Percentiles rank a stretch among this genome's conserved stretches.
phyloP scores from a whole-genome alignment of 2,113 vertebrate species.

The Parotia lawesii region DNA sequence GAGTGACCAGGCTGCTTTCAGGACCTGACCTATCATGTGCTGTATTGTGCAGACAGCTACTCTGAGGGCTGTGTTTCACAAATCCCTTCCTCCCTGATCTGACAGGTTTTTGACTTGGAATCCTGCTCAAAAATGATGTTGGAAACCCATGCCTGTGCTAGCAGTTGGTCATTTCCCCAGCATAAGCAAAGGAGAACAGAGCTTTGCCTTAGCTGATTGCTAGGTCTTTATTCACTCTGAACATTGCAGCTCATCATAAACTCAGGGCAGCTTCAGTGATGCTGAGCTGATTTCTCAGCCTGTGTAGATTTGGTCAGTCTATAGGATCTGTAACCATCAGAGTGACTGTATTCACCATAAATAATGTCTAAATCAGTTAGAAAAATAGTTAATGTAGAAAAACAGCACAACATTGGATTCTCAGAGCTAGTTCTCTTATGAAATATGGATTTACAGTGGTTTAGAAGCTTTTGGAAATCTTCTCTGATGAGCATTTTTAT shows the following conservation, averaged over 20 bases:
- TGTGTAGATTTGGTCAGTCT: neutral
- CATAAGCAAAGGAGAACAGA: neutral
- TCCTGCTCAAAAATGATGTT: neutral
- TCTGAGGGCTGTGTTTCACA: neutral
- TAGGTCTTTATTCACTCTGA: neutral
- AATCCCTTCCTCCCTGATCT: neutral
- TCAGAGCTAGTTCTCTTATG: neutral
- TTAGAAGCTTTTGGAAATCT: neutral
- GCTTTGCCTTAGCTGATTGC: neutral
- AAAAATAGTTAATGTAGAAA: neutral
- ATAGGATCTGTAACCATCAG: neutral
- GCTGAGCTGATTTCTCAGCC: neutral
- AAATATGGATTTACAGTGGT: neutral
- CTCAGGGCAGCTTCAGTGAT: neutral
- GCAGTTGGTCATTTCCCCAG: neutral
- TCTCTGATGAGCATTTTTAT: neutral
- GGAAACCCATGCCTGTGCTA: neutral
- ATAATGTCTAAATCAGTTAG: neutral
- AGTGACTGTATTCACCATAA: neutral
- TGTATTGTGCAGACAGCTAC: neutral
- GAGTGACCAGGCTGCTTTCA: neutral
- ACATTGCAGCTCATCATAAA: neutral
- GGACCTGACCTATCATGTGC: neutral
- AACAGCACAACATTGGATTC: neutral
- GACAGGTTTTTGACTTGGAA: neutral